Conservation (phyloP, 2,797 vertebrate species). For the Huso huso region DNA sequence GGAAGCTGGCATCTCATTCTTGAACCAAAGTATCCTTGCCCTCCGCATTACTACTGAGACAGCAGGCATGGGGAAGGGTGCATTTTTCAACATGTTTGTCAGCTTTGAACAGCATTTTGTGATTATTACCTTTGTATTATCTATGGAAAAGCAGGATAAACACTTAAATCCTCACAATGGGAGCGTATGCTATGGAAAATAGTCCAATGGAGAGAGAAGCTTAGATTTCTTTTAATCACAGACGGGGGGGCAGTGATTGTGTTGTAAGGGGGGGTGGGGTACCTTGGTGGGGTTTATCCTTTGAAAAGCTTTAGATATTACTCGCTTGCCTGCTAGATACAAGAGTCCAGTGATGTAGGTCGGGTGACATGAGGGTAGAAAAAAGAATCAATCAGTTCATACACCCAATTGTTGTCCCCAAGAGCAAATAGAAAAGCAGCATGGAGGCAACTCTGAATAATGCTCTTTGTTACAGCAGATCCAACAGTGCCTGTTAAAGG, state of each 20-base stretch:
- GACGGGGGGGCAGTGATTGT: too few species aligned
- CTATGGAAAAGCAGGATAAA: not conserved
- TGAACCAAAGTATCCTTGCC: too few species aligned
- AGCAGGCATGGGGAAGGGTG: too few species aligned
- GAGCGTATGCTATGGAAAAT: not conserved
- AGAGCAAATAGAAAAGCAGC: constrained; percentile 4
- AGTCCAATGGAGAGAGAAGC: not conserved
- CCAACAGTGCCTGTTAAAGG: too few species aligned
- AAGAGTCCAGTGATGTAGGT: not conserved
- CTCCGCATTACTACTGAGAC: too few species aligned
- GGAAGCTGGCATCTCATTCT: too few species aligned
- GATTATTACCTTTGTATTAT: not conserved
- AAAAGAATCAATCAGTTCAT: not conserved
- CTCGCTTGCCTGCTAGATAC: not conserved
- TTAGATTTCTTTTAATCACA: constrained; percentile 13
- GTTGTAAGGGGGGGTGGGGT: not conserved
- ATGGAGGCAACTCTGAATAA: constrained; percentile 5
- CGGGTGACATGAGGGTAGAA: not conserved
- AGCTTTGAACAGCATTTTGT: not conserved
- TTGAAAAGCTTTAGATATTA: constrained; percentile 11
- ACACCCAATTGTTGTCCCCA: not conserved
- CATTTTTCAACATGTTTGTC: not conserved
- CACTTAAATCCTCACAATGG: not conserved
- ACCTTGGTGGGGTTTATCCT: constrained; percentile 3
- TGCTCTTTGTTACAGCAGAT: not conserved